Conservation (phyloP, 2,113 vertebrate species). For the Crocuta crocuta region DNA sequence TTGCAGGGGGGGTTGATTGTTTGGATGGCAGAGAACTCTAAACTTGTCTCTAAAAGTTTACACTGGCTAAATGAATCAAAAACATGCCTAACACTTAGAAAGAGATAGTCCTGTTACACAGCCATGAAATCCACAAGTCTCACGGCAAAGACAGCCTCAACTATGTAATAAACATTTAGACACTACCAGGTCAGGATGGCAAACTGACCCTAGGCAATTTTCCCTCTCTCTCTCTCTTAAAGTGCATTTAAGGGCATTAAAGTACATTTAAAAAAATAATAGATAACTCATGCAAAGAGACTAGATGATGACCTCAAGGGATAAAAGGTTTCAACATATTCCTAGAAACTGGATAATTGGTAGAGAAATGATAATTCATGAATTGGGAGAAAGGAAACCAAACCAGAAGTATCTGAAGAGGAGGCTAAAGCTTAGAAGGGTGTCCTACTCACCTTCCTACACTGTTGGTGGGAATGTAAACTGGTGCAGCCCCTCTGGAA, state of each 20-base stretch:
- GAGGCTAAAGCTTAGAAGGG: not conserved
- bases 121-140: not conserved
- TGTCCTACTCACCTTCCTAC: too few relatives aligned
- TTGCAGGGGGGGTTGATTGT: conserved; percentile 22
- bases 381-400: not conserved
- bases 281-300: not conserved
- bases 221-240: not conserved
- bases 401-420: not conserved
- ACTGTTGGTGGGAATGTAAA: too few relatives aligned
- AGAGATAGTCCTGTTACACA: not conserved
- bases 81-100: not conserved
- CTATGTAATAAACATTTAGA: not conserved
- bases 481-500: too few relatives aligned
- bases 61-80: not conserved
- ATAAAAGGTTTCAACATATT: not conserved
- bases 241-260: not conserved
- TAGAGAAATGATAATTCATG: not conserved
- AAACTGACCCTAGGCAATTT: not conserved
- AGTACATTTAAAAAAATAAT: not conserved
- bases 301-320: not conserved
- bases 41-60: not conserved
- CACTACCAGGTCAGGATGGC: not conserved
- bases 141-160: not conserved
- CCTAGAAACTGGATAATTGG: not conserved
- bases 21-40: not conserved